Percentiles rank a stretch among this genome's conserved stretches.
These are phyloP conservation scores for Brachyhypopomus gauderio DNA, from an alignment of 2,113 vertebrate species.

Conservation along the genomic window DNA sequence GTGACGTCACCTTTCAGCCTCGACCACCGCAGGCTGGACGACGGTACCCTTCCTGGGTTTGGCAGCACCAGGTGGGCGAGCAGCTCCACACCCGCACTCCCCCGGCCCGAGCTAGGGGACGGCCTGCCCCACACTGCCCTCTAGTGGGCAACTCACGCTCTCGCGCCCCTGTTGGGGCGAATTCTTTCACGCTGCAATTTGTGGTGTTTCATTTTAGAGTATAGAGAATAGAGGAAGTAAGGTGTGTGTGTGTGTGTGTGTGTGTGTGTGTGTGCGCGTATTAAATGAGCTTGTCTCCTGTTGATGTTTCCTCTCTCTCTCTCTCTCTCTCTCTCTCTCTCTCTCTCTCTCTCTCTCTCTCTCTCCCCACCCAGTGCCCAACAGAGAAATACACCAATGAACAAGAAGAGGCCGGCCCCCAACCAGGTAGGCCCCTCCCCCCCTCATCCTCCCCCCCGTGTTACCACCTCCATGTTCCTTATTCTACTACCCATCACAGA, in stretches of 20 bases:
- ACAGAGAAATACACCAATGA: slow-evolving; percentile 86
- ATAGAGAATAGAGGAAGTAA: not conserved
- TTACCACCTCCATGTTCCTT: not conserved
- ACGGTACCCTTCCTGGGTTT: slow-evolving; percentile 75
- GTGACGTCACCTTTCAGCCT: slow-evolving; percentile 80
- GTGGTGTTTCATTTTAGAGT: not conserved
- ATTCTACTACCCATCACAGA: not conserved
- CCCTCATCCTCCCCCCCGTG: not conserved
- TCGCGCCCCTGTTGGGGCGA: not conserved
- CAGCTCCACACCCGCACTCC: slow-evolving; percentile 49
- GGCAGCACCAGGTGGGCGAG: slow-evolving; percentile 77
- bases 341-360: slow-evolving; percentile 12
- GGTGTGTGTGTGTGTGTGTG: not conserved
- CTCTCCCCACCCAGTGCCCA: slow-evolving; percentile 79
- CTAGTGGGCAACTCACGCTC: not conserved
- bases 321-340: not conserved
- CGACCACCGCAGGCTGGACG: slow-evolving; percentile 79
- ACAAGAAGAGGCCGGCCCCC: slow-evolving; percentile 92
- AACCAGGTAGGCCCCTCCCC: slow-evolving; percentile 84
- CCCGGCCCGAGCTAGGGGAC: slow-evolving; percentile 48
- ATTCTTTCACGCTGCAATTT: not conserved
- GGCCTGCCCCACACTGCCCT: slow-evolving; percentile 14
- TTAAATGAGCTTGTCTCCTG: not conserved
- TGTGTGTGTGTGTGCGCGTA: not conserved
- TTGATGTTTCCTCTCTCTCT: not conserved